Evolutionary conservation across 2,797 vertebrate species (phyloP).

Genomic region (Astyanax mexicanus): DNA sequence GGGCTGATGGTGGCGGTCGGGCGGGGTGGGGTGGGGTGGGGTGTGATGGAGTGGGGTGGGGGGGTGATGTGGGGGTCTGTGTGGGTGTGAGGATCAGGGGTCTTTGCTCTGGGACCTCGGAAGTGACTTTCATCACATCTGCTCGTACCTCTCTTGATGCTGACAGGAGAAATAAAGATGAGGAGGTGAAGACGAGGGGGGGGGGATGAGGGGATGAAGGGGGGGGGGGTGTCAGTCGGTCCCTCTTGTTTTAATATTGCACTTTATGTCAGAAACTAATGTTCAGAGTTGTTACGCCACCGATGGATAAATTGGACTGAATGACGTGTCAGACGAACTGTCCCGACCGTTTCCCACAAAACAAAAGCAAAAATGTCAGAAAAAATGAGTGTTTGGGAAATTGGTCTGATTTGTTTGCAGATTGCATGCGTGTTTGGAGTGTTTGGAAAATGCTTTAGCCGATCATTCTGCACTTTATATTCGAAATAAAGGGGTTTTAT

Average conservation of each 20-base stretch:
- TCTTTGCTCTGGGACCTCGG: slow-evolving; percentile 78
- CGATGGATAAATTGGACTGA: background rate
- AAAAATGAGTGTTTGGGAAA: too few relatives aligned
- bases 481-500: too few relatives aligned
- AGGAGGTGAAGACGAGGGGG: background rate
- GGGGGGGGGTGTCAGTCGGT: background rate
- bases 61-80: background rate
- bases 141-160: slow-evolving; percentile 58
- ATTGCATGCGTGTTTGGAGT: background rate
- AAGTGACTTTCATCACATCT: slow-evolving; percentile 83
- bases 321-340: background rate
- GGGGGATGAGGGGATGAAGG: background rate
- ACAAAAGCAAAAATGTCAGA: background rate
- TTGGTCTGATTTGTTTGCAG: background rate
- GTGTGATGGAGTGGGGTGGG: too few relatives aligned
- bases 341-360: background rate
- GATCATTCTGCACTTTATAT: background rate
- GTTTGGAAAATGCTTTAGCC: background rate
- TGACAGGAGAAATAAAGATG: slow-evolving; percentile 34
- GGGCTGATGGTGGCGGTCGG: background rate
- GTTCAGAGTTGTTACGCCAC: background rate
- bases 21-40: too few relatives aligned
- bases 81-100: slow-evolving; percentile 64
- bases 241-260: slow-evolving; percentile 18
- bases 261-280: slow-evolving; percentile 25